These are phyloP conservation scores for Brenthis ino DNA, from an alignment of 2,888 invertebrate species.

Conservation along the genomic window DNA sequence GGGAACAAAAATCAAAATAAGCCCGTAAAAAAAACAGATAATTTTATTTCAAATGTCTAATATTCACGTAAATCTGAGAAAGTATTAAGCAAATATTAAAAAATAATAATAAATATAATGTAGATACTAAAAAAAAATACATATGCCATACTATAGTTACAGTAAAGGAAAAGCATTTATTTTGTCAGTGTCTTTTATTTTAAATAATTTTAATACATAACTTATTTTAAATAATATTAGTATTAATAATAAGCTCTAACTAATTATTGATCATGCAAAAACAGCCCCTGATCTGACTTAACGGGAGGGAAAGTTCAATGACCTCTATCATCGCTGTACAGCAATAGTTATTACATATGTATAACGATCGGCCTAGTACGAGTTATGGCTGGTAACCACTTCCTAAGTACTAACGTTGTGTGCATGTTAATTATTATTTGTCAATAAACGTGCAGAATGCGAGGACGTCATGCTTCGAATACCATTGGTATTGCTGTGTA, in stretches of 20 bases:
- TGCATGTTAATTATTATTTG: slow-evolving; percentile 61
- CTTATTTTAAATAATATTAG: neutral
- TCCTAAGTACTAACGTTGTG: slow-evolving; percentile 61
- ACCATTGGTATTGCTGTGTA: slow-evolving; percentile 7
- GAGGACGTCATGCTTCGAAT: slow-evolving; percentile 8
- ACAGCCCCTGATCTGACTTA: slow-evolving; percentile 56
- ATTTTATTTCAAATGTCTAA: too few species aligned
- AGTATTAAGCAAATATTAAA: too few species aligned
- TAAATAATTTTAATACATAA: too few species aligned
- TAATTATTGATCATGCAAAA: slow-evolving; percentile 41
- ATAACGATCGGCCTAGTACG: slow-evolving; percentile 49
- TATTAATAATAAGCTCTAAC: slow-evolving; percentile 12
- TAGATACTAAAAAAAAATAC: too few species aligned
- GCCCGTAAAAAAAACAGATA: too few species aligned
- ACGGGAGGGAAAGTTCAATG: slow-evolving; percentile 62
- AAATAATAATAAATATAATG: too few species aligned
- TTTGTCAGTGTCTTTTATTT: too few species aligned
- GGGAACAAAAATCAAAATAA: too few species aligned
- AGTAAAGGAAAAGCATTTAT: too few species aligned
- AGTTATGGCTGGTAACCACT: slow-evolving; percentile 50
- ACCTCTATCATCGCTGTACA: slow-evolving; percentile 59
- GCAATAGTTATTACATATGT: slow-evolving; percentile 62
- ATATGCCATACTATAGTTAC: too few species aligned
- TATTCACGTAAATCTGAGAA: too few species aligned
- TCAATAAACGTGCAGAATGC: slow-evolving; percentile 27